Conservation (phyloP, 2,888 invertebrate genomes). For the Tenthredo notha region DNA sequence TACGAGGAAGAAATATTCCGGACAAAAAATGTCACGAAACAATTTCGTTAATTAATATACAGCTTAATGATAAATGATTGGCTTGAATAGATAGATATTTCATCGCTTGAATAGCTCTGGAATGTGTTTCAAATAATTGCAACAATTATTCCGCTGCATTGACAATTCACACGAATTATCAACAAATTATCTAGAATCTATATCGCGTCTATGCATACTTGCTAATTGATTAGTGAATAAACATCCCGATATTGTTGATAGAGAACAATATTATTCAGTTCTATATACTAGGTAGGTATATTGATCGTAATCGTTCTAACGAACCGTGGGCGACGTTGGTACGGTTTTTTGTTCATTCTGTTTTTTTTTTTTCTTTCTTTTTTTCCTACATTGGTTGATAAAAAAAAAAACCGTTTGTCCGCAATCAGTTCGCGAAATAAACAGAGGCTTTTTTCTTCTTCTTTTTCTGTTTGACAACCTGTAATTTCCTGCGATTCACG, state of each 20-base stretch:
- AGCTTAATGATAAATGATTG: neutral
- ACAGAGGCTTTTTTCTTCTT: neutral
- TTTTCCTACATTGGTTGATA: neutral
- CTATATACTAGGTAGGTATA: neutral
- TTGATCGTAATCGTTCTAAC: neutral
- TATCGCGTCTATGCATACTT: neutral
- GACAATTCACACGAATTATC: neutral
- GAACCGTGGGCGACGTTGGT: neutral
- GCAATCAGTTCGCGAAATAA: neutral
- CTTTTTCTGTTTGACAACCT: neutral
- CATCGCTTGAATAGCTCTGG: neutral
- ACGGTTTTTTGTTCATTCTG: neutral
- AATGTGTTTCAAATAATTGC: neutral
- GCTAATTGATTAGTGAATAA: neutral
- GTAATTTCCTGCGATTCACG: constrained; percentile 8
- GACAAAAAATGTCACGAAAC: neutral
- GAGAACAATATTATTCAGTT: neutral
- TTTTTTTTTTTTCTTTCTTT: neutral
- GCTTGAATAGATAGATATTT: neutral
- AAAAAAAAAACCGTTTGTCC: neutral
- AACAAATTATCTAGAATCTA: neutral
- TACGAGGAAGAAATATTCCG: neutral
- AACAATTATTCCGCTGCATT: neutral
- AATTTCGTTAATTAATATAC: constrained; percentile 8
- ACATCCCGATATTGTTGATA: neutral